Conservation (phyloP, 2,888 invertebrate genomes). For the Heliconius erato region DNA sequence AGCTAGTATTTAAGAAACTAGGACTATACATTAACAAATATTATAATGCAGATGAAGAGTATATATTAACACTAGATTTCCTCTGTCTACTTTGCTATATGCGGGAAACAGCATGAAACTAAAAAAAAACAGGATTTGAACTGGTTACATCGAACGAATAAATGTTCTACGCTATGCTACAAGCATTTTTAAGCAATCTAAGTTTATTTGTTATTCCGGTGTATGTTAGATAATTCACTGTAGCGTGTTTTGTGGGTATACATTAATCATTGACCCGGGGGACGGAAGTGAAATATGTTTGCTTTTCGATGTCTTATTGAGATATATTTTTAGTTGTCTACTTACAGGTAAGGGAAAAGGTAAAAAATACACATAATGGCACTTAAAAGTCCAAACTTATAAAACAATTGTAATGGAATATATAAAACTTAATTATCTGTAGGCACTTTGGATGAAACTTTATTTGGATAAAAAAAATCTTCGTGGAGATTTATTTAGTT, state of each 20-base stretch:
- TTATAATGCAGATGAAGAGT: too few species aligned
- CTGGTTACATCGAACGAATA: not conserved
- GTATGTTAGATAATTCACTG: constrained; percentile 26
- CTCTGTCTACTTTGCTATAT: not conserved
- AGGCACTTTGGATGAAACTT: not conserved
- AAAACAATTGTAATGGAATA: constrained; percentile 1
- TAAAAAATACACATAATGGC: constrained; percentile 16
- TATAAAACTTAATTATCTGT: not conserved
- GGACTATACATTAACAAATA: too few species aligned
- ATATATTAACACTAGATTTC: too few species aligned
- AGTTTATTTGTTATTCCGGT: constrained; percentile 17
- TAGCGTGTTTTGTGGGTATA: constrained; percentile 19
- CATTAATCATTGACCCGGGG: constrained; percentile 36
- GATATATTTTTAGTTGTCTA: constrained; percentile 12
- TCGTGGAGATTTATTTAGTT: too few species aligned
- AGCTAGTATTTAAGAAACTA: too few species aligned
- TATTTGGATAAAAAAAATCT: too few species aligned
- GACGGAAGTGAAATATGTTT: constrained; percentile 25
- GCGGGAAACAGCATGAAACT: not conserved
- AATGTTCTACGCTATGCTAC: not conserved
- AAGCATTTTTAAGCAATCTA: constrained; percentile 3
- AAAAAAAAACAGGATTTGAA: not conserved
- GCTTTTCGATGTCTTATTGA: constrained; percentile 19
- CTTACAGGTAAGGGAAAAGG: constrained; percentile 15
- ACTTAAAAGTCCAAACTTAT: not conserved